Evolutionary conservation across 2,888 invertebrate species (phyloP).

Genomic region (Stomorhina lunata): DNA sequence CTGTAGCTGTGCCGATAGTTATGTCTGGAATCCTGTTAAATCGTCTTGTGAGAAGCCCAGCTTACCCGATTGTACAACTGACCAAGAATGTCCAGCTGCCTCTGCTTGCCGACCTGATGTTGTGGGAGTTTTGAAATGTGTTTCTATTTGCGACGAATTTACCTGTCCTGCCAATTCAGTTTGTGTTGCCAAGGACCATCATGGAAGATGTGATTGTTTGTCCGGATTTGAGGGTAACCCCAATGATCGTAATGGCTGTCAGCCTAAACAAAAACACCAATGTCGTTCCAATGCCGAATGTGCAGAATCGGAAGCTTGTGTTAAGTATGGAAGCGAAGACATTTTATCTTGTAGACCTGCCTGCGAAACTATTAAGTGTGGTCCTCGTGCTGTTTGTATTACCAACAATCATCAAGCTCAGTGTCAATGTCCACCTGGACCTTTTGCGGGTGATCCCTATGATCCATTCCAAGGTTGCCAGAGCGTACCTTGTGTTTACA

Average conservation of each 20-base stretch:
- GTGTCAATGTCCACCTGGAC: conserved; percentile 93
- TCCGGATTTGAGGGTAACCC: conserved; percentile 93
- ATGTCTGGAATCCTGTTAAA: conserved; percentile 90
- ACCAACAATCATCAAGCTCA: conserved; percentile 94
- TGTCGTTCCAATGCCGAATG: conserved; percentile 91
- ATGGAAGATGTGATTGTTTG: conserved; percentile 90
- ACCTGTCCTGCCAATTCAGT: conserved; percentile 92
- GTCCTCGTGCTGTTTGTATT: conserved; percentile 92
- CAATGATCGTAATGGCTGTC: conserved; percentile 93
- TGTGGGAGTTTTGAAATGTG: conserved; percentile 91
- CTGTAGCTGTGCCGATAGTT: conserved; percentile 89
- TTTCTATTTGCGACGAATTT: conserved; percentile 88
- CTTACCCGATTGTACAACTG: conserved; percentile 88
- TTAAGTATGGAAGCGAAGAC: conserved; percentile 82
- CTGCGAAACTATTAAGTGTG: conserved; percentile 89
- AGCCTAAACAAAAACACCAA: conserved; percentile 85
- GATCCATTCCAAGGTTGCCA: conserved; percentile 87
- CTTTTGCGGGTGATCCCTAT: conserved; percentile 92
- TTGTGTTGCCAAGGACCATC: conserved; percentile 87
- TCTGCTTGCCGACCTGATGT: conserved; percentile 91
- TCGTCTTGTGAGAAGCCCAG: conserved; percentile 93
- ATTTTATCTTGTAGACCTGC: conserved; percentile 87
- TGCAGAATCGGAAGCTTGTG: conserved; percentile 89
- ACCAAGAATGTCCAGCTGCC: conserved; percentile 86
- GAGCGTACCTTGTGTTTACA: conserved; percentile 92